These are phyloP conservation scores for Triplophysa bombifrons DNA, from an alignment of 2,797 vertebrate species.

Conservation along the genomic window DNA sequence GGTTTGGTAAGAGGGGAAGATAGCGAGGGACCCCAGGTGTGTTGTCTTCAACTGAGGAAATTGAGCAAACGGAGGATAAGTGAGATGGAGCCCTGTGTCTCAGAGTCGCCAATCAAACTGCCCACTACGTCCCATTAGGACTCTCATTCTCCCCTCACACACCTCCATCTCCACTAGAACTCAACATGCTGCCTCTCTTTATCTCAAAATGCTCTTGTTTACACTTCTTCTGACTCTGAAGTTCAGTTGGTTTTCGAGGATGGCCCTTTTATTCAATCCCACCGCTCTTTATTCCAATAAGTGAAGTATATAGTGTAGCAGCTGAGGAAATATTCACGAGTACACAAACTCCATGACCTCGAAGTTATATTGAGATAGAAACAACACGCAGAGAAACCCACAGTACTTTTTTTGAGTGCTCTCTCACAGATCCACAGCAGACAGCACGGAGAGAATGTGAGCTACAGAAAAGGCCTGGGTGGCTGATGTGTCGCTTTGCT, in stretches of 20 bases:
- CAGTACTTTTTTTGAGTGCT: not conserved
- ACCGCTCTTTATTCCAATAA: not conserved
- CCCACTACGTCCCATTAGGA: constrained; percentile 72
- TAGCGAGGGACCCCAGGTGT: constrained; percentile 76
- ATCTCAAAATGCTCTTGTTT: constrained; percentile 22
- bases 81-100: constrained; percentile 77
- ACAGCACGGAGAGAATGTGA: constrained; percentile 12
- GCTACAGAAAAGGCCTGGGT: constrained; percentile 40
- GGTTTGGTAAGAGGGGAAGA: constrained; percentile 52
- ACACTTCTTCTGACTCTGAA: not conserved
- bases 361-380: not conserved
- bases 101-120: constrained; percentile 61
- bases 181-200: constrained; percentile 8
- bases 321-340: not conserved
- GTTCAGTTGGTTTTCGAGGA: not conserved
- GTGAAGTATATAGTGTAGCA: not conserved
- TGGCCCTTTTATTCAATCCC: not conserved
- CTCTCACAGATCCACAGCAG: not conserved
- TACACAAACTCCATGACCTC: constrained; percentile 8
- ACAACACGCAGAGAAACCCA: constrained; percentile 7
- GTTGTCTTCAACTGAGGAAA: constrained; percentile 71
- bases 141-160: constrained; percentile 35
- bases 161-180: constrained; percentile 16
- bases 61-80: constrained; percentile 80
- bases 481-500: constrained; percentile 54